These are phyloP conservation scores for Oryzias celebensis DNA, from an alignment of 2,113 vertebrate genomes.

Conservation along the genomic window DNA sequence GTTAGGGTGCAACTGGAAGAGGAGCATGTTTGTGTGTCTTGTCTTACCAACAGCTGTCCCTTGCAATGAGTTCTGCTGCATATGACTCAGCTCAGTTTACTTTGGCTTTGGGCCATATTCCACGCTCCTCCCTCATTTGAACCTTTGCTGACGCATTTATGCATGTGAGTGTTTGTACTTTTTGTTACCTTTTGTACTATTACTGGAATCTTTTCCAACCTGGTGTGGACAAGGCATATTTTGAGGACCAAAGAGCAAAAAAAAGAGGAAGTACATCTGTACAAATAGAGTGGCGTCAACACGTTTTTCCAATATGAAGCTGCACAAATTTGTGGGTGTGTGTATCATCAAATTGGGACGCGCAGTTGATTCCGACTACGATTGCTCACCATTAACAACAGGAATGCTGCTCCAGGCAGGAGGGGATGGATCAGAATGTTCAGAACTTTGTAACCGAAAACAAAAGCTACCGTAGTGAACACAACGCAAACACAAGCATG, in stretches of 20 bases:
- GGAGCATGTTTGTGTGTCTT: slow-evolving; percentile 26
- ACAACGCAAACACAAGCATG: slow-evolving; percentile 28
- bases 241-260: too few relatives aligned
- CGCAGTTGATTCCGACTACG: slow-evolving; percentile 10
- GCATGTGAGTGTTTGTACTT: slow-evolving; percentile 15
- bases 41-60: slow-evolving; percentile 44
- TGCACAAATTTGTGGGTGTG: too few relatives aligned
- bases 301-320: too few relatives aligned
- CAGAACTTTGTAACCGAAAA: slow-evolving; percentile 15
- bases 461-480: background rate
- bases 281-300: too few relatives aligned
- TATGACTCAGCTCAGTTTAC: slow-evolving; percentile 50
- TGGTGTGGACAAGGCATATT: background rate
- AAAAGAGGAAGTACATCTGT: too few relatives aligned
- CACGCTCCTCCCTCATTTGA: slow-evolving; percentile 18
- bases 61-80: slow-evolving; percentile 30
- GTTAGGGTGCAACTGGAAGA: slow-evolving; percentile 33
- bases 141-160: slow-evolving; percentile 10
- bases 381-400: slow-evolving; percentile 24
- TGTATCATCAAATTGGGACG: slow-evolving; percentile 17
- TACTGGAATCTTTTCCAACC: too few relatives aligned
- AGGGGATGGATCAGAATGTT: slow-evolving; percentile 29
- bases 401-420: background rate
- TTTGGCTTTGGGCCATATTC: slow-evolving; percentile 25
- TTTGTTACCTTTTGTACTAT: background rate